Base-by-base conservation (phyloP, 1,140 invertebrate genomes). In the Manduca sexta region DNA sequence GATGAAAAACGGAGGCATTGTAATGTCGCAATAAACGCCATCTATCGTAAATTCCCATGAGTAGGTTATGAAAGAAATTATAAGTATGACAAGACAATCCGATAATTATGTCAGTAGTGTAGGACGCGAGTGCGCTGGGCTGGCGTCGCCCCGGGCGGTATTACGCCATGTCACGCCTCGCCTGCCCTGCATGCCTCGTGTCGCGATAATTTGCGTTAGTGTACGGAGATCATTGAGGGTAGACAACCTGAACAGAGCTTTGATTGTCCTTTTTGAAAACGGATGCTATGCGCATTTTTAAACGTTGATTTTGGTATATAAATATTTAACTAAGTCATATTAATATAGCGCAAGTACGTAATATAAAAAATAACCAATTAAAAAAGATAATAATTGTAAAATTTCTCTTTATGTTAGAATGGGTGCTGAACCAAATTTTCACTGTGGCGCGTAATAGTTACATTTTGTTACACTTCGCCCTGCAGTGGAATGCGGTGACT, bases 151-250 rank as follows among this genome's bases (percentile, higher is more conserved):
- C 46, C 40, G 38, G 38, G 11, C 26, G 18, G 34, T 30, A 39
- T 68, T 70, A 51, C 52, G 56, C 51, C 62, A 68, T 53, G n/a
- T 26, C 5, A 56, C 45, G 40, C 43, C 31, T 47, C 17, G 45
- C 12, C 26, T 49, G 56, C 30, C 56, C 48, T 57, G 54, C 52
- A 62, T 70, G 44, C 55, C 49, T 52, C 38, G 49, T 38, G 18
- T 60, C 55, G 52, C 42, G 60, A 38, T 60, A 55, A 62, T 67
- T 54, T 46, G 17, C 41, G 17, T 26, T 3, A 26, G 21, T 5
- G 8, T 26, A 8, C 8, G 21, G 21, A 8, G 8, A 26, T 26
- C 8, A 26, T 26, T 26, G 21, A 8, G 21, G 8, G 21, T 8
- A 26, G 4, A 26, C 21, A 26, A 2, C 4, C 21, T 26, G 4